phyloP scores from a whole-genome alignment of 2,797 vertebrate species.

The Sciurus vulgaris region DNA sequence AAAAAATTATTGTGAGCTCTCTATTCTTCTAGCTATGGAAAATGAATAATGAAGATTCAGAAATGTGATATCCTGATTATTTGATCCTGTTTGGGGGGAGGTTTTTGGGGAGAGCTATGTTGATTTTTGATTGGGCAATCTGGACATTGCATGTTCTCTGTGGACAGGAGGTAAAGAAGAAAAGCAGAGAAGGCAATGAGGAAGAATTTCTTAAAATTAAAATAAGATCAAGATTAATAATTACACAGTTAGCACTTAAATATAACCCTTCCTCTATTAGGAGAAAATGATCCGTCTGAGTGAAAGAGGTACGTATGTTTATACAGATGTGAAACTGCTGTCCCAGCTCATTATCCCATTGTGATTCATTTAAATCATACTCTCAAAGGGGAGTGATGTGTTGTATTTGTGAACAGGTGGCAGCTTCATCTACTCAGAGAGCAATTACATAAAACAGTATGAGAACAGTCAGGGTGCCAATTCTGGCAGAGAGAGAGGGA shows the following conservation, averaged over 20 bases:
- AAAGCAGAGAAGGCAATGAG: not conserved
- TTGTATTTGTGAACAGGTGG: slow-evolving; percentile 74
- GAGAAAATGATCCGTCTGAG: slow-evolving; percentile 19
- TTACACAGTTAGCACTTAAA: slow-evolving; percentile 47
- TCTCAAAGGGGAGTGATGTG: not conserved
- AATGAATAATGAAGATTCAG: not conserved
- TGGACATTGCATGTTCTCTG: not conserved
- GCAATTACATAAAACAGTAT: slow-evolving; percentile 76
- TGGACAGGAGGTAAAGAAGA: not conserved
- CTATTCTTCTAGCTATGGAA: not conserved
- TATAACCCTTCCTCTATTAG: slow-evolving; percentile 19
- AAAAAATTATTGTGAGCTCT: not conserved
- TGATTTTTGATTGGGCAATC: slow-evolving; percentile 10
- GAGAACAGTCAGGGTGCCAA: slow-evolving; percentile 65
- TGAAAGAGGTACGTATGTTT: not conserved
- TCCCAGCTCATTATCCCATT: slow-evolving; percentile 42
- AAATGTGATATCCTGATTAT: not conserved
- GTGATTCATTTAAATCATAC: slow-evolving; percentile 37
- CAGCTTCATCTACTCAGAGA: slow-evolving; percentile 72
- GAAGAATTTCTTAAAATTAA: slow-evolving; percentile 56
- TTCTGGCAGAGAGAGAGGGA: not conserved
- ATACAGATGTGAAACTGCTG: slow-evolving; percentile 66
- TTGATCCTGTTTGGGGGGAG: not conserved
- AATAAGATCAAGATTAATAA: slow-evolving; percentile 33
- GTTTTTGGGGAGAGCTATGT: not conserved